Evolutionary conservation across 2,797 vertebrate genomes (phyloP).

Genomic region (Ctenopoma kingsleyae): DNA sequence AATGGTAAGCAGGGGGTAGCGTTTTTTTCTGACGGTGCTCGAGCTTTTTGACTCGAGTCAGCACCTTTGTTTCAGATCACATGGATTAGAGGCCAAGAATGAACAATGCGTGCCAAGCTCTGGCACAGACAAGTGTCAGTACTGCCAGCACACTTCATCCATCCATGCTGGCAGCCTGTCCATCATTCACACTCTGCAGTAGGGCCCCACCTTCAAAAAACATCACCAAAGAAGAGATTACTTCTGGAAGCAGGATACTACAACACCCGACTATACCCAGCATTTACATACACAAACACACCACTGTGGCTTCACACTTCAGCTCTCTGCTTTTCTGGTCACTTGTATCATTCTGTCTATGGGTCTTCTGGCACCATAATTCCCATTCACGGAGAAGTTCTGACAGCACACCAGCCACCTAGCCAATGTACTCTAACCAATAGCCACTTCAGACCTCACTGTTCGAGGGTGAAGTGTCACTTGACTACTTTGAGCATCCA

Average conservation of each 20-base stretch:
- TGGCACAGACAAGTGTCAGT: slow-evolving; percentile 59
- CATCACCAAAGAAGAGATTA: slow-evolving; percentile 57
- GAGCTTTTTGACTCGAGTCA: slow-evolving; percentile 72
- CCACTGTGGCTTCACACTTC: not conserved
- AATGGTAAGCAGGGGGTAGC: slow-evolving; percentile 55
- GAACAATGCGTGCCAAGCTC: slow-evolving; percentile 67
- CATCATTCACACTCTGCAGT: slow-evolving; percentile 62
- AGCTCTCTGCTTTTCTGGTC: slow-evolving; percentile 21
- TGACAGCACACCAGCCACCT: slow-evolving; percentile 37
- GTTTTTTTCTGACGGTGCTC: slow-evolving; percentile 54
- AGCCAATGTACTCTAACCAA: slow-evolving; percentile 47
- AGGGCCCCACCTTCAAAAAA: slow-evolving; percentile 48
- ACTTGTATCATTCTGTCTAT: slow-evolving; percentile 19
- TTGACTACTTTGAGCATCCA: slow-evolving; percentile 62
- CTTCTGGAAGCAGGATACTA: slow-evolving; percentile 55
- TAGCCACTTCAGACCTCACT: slow-evolving; percentile 61
- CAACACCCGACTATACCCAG: slow-evolving; percentile 19
- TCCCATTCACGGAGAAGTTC: slow-evolving; percentile 26
- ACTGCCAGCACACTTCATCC: slow-evolving; percentile 70
- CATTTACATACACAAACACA: slow-evolving; percentile 12
- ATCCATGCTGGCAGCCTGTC: slow-evolving; percentile 69
- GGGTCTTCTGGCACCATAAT: slow-evolving; percentile 17
- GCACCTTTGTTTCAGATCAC: slow-evolving; percentile 76
- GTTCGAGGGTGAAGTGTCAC: slow-evolving; percentile 61
- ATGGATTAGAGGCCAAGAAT: slow-evolving; percentile 69